Evolutionary conservation across 2,113 vertebrate genomes (phyloP), one percentile per base, ranked within the genome.

Genomic region (Anguilla japonica): DNA sequence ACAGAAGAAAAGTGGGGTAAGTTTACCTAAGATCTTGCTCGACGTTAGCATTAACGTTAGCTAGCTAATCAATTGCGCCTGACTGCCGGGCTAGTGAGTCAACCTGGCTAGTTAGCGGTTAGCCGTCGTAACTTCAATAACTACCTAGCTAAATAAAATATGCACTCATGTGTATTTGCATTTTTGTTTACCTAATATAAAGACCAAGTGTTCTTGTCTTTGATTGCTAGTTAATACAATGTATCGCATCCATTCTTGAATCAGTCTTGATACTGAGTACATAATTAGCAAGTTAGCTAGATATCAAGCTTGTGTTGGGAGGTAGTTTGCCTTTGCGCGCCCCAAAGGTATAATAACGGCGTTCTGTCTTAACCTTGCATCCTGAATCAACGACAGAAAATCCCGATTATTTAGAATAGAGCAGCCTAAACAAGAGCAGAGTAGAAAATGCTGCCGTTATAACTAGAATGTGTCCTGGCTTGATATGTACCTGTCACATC

Each of bases 1-100:
- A 95, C 97, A 98, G 95, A 99, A 98, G 93, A 99, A 99, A 90
- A 99, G 97, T 94, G 97, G 96, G 97, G 98, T 98, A 94, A 34
- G 34, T 34, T 34, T 0, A 97, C 97, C 39, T 87, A 81, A 53
- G 7, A 53, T 53, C 50, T 13, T 85, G 67, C 83, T 22, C 83
- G 84, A 85, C 90, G 79, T 91, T 90, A 92, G 11, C 50, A 1
- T 53, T 13, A 9, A 5, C 43, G 9, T 9, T 46, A 6, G 43
- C 43, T 6, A 46, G 9, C 7, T 26, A 34, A 79, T 91, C 20
- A 75, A 34, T 92, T 87, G 91, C 60, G 60, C 60, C 60, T 67
- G 60, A 67, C 60, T 67, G 60, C 60, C 20, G 60, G 20, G 60
- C 1, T 60, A 60, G 57, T 86, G 43, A 88, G 34, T 34, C 88